Conservation (phyloP, 2,888 invertebrate genomes). For the Morinoia aosen region DNA sequence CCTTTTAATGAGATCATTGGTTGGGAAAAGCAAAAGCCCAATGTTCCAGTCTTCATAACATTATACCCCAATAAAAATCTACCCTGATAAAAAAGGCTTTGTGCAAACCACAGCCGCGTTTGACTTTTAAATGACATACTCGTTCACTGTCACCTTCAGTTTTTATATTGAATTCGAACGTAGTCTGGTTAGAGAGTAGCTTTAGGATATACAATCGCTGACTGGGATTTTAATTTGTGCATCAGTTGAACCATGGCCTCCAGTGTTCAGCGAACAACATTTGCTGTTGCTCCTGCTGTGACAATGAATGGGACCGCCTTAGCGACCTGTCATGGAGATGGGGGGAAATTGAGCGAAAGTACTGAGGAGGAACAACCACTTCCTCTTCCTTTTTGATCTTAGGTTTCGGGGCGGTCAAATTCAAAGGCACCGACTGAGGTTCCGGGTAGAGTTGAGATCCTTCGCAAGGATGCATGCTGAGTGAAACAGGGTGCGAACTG, state of each 20-base stretch:
- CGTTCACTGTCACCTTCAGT: background rate
- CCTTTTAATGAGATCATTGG: background rate
- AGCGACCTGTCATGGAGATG: background rate
- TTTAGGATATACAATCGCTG: background rate
- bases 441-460: background rate
- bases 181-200: background rate
- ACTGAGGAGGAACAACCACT: conserved; percentile 32
- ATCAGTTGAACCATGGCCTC: conserved; percentile 32
- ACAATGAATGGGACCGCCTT: conserved; percentile 15
- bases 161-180: background rate
- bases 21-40: background rate
- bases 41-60: background rate
- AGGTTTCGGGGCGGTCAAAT: conserved; percentile 48
- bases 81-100: background rate
- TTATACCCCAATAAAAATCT: background rate
- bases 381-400: conserved; percentile 51
- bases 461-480: background rate
- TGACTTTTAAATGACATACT: background rate
- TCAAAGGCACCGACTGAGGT: conserved; percentile 36
- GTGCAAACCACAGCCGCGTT: background rate
- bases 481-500: background rate
- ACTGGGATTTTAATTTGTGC: background rate
- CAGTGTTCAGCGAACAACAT: conserved; percentile 5
- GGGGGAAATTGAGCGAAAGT: conserved; percentile 5
- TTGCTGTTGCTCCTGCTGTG: conserved; percentile 23